A percentile compares a stretch with the other conserved stretches of the same genome.
These are phyloP conservation scores for Eclectus roratus DNA, from an alignment of 2,113 vertebrate genomes.

Conservation along the genomic window DNA sequence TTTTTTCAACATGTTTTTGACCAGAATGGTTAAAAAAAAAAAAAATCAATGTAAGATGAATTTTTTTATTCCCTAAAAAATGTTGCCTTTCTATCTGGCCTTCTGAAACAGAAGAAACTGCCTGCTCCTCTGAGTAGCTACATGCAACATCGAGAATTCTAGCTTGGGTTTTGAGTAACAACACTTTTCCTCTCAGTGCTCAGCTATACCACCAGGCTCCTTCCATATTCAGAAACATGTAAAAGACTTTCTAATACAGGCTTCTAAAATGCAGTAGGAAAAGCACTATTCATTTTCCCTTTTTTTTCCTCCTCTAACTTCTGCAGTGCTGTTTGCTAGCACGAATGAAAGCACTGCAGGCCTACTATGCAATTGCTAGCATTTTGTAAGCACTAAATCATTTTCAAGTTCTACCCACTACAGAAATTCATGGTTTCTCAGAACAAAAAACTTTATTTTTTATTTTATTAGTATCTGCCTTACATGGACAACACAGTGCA, in stretches of 20 bases:
- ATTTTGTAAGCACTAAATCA: not conserved
- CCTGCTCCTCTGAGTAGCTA: not conserved
- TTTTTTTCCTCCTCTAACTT: not conserved
- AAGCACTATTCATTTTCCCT: not conserved
- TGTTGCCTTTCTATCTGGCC: not conserved
- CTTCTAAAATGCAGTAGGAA: not conserved
- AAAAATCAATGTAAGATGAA: not conserved
- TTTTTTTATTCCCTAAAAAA: not conserved
- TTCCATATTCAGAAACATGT: not conserved
- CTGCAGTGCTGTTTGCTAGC: not conserved
- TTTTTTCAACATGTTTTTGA: not conserved
- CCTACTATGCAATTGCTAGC: not conserved
- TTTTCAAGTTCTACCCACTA: not conserved
- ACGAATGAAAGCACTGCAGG: not conserved
- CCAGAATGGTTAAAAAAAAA: not conserved
- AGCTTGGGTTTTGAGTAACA: not conserved
- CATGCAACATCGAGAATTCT: not conserved
- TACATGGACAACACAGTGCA: not conserved
- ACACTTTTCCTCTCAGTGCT: not conserved
- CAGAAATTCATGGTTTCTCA: not conserved
- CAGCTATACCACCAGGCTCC: not conserved
- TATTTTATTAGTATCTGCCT: not conserved
- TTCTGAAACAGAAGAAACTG: conserved; percentile 11
- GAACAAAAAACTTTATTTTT: not conserved
- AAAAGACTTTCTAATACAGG: not conserved